A percentile compares a stretch with the other conserved stretches of the same genome.
phyloP scores from a whole-genome alignment of 2,888 invertebrate species.

The Thereva nobilitata region DNA sequence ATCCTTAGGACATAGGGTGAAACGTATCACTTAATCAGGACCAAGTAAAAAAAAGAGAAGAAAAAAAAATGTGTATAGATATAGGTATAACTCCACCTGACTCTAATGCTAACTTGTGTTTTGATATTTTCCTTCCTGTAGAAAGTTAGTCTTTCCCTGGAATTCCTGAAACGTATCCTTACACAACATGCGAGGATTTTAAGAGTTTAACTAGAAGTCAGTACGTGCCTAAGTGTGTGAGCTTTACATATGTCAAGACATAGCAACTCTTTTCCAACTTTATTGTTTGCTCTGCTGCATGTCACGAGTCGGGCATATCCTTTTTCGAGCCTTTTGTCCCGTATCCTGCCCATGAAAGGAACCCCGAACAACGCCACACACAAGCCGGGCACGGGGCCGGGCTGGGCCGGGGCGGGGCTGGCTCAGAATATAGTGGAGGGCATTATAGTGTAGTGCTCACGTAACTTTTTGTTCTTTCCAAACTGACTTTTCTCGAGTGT shows the following conservation, averaged over 20 bases:
- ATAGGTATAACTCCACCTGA: conserved; percentile 14
- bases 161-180: conserved; percentile 6
- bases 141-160: not conserved
- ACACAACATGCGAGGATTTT: conserved; percentile 6
- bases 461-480: too few relatives aligned
- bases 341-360: not conserved
- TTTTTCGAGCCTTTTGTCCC: conserved; percentile 7
- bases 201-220: conserved; percentile 21
- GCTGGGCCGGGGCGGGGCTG: too few relatives aligned
- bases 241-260: conserved; percentile 18
- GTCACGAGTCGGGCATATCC: conserved; percentile 20
- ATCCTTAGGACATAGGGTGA: too few relatives aligned
- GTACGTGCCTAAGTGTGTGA: conserved; percentile 26
- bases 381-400: too few relatives aligned
- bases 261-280: conserved; percentile 25
- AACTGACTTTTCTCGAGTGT: too few relatives aligned
- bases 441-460: too few relatives aligned
- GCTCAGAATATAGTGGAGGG: too few relatives aligned
- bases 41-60: too few relatives aligned
- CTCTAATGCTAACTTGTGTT: conserved; percentile 7
- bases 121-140: conserved; percentile 1
- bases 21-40: too few relatives aligned
- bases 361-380: too few relatives aligned
- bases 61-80: not conserved
- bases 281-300: conserved; percentile 22